phyloP scores from a whole-genome alignment of 2,113 vertebrate species.

The Columba janthina region DNA sequence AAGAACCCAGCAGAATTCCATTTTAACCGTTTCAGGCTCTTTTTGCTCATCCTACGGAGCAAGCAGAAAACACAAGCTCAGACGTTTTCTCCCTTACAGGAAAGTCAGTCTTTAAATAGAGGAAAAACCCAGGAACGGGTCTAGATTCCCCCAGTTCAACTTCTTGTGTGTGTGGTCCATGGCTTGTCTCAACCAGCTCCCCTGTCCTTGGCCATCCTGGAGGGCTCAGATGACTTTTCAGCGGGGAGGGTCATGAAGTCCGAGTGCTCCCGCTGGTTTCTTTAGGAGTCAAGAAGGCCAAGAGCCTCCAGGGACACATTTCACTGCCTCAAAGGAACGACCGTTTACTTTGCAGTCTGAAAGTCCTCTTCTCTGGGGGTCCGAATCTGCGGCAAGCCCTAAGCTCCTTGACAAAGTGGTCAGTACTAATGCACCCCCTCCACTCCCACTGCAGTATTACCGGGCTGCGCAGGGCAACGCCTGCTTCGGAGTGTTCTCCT shows the following conservation, averaged over 20 bases:
- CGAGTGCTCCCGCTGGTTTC: neutral
- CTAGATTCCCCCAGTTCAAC: neutral
- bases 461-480: neutral
- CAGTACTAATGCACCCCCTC: neutral
- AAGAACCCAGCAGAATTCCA: neutral
- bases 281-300: neutral
- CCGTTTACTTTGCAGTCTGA: neutral
- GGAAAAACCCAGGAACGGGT: neutral
- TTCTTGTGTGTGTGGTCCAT: neutral
- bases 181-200: neutral
- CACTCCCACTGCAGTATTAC: constrained; percentile 51
- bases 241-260: neutral
- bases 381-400: neutral
- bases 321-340: neutral
- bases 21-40: neutral
- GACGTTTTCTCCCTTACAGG: neutral
- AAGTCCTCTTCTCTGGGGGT: neutral
- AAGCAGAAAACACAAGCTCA: neutral
- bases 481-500: neutral
- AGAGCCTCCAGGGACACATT: neutral
- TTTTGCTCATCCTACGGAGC: neutral
- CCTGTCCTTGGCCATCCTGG: neutral
- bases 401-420: neutral
- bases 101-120: neutral
- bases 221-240: neutral